Conservation (phyloP, 2,797 vertebrate genomes). For the Eurystomus glaucurus region DNA sequence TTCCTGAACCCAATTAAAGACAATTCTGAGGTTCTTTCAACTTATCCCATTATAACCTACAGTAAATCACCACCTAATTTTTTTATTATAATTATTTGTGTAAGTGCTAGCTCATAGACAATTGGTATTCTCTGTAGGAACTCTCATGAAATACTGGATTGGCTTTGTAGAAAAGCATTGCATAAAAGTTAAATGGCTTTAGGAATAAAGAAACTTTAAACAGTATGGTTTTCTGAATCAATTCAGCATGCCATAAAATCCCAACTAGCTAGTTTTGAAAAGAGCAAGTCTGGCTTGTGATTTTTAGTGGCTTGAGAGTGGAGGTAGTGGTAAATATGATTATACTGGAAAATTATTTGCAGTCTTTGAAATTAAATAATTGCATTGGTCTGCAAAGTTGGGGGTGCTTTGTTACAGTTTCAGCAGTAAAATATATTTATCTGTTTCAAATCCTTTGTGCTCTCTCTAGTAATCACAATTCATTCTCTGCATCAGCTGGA, state of each 20-base stretch:
- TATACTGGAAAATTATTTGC: not conserved
- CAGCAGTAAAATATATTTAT: not conserved
- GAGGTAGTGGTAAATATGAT: not conserved
- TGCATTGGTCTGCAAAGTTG: not conserved
- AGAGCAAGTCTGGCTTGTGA: not conserved
- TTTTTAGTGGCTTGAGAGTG: not conserved
- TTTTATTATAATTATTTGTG: constrained; percentile 74
- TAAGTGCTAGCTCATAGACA: constrained; percentile 44
- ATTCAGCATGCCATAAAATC: not conserved
- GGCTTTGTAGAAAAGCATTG: not conserved
- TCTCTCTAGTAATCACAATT: not conserved
- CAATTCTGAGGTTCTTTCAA: constrained; percentile 66
- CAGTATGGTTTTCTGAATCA: constrained; percentile 14
- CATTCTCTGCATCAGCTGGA: not conserved
- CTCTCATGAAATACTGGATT: constrained; percentile 15
- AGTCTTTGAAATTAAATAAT: constrained; percentile 13
- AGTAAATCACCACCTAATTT: constrained; percentile 65
- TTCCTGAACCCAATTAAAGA: constrained; percentile 54
- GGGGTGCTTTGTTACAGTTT: not conserved
- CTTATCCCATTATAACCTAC: constrained; percentile 47
- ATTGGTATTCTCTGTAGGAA: constrained; percentile 35
- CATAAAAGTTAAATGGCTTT: constrained; percentile 3
- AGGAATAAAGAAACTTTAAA: constrained; percentile 33
- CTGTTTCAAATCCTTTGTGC: not conserved
- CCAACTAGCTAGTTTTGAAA: not conserved